A percentile compares a stretch with the other conserved stretches of the same genome.
phyloP scores from a whole-genome alignment of 1,140 invertebrate genomes.

The Melanaphis sacchari region DNA sequence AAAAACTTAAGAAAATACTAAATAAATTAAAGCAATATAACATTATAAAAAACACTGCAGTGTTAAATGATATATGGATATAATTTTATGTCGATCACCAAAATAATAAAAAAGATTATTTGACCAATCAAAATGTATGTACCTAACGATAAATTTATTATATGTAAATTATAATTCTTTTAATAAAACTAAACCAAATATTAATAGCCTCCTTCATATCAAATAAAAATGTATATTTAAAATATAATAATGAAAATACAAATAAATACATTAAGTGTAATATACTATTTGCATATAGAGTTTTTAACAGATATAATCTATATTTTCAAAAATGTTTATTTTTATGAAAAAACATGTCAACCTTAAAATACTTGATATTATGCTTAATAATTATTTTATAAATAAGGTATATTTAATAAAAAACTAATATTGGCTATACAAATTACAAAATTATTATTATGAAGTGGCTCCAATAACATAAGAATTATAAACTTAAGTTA shows the following conservation, averaged over 20 bases:
- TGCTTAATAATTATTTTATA: background rate
- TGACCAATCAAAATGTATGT: background rate
- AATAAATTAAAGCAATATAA: background rate
- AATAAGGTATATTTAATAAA: background rate
- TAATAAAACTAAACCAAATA: background rate
- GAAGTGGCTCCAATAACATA: constrained; percentile 48
- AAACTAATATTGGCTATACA: background rate
- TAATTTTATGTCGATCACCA: background rate
- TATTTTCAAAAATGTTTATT: background rate
- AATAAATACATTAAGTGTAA: background rate
- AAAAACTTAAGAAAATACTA: background rate
- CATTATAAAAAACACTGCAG: background rate
- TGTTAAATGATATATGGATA: background rate
- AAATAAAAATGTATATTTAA: background rate
- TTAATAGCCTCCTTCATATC: constrained; percentile 22
- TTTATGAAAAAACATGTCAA: background rate
- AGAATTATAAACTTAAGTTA: constrained; percentile 29
- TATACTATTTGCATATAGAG: background rate
- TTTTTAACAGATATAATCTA: background rate
- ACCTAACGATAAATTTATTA: background rate
- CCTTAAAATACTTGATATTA: background rate
- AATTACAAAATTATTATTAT: constrained; percentile 25
- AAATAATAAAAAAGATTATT: background rate
- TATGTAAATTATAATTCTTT: background rate
- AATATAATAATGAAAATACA: background rate